Evolutionary conservation across 2,797 vertebrate species (phyloP), one percentile per base, ranked within the genome.

Genomic region (Synaphobranchus kaupii): DNA sequence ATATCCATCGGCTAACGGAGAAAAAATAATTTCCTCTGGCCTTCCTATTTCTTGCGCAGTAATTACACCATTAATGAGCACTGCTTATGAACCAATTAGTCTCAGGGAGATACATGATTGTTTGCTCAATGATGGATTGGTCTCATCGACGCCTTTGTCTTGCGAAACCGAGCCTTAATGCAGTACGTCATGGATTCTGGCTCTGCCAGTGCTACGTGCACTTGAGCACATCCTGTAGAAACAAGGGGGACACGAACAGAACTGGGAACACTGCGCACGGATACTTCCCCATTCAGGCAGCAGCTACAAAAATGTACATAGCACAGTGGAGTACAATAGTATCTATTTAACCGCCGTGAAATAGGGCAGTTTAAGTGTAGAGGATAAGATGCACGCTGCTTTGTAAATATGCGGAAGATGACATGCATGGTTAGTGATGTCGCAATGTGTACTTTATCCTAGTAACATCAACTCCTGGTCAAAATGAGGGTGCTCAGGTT

Each of bases 171-270:
- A 39, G 31, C 86, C 63, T 81, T 82, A 31, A 54, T 44, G 9
- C 20, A n/a, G 44, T 10, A 68, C 76, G 87, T 73, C 87, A 86
- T 28, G 68, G 66, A 39, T 86, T 68, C 76, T 44, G 39, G 31
- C 83, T 4, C 58, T 48, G 88, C 34, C 58, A 25, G 76, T 39
- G 85, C 88, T 88, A 88, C 88, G 88, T 88, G 88, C 85, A 3
- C 52, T 7, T 52, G n/a, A 20, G 88, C 88, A 86, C 85, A 86
- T 81, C 25, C 78, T 81, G 39, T 81, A 9, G 47, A 3, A 3
- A 25, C 28, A 22, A 28, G 63, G 63, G 63, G n/a, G 3, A 81
- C 78, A n/a, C 39, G 39, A 39, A 39, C 39, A 39, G 39, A 34
- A 6, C 6, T 8, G 7, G 5, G n/a, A 68, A 68, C 34, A 73